A percentile compares a stretch with the other conserved stretches of the same genome.
Conservation (phyloP, 2,113 vertebrate genomes). For the Excalfactoria chinensis region DNA sequence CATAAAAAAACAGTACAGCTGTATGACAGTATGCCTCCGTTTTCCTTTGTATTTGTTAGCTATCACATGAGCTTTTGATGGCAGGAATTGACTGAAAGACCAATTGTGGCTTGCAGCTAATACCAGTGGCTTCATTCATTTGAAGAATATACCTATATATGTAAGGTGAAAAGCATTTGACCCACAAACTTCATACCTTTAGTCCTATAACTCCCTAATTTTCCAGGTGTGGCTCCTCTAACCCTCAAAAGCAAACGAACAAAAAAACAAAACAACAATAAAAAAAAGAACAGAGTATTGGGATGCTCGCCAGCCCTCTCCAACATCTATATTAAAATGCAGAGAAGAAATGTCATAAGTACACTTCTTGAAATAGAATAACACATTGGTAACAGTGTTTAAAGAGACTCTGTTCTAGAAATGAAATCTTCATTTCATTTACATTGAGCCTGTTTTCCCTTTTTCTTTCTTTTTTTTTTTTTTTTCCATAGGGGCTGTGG, state of each 20-base stretch:
- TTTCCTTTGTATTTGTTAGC: neutral
- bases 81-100: neutral
- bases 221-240: neutral
- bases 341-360: slow-evolving; percentile 41
- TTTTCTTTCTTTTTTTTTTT: neutral
- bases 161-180: neutral
- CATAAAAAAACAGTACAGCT: neutral
- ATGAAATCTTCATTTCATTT: slow-evolving; percentile 72
- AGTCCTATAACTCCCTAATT: neutral
- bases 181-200: neutral
- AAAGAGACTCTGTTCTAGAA: slow-evolving; percentile 50
- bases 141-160: neutral
- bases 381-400: slow-evolving; percentile 36
- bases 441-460: slow-evolving; percentile 38
- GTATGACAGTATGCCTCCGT: neutral
- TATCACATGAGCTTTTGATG: neutral
- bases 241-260: neutral
- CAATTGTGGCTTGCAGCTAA: neutral
- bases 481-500: neutral
- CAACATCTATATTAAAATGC: slow-evolving; percentile 36
- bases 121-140: neutral
- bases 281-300: slow-evolving; percentile 7
- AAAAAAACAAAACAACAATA: neutral
- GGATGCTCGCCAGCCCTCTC: neutral
- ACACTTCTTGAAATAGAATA: slow-evolving; percentile 55